Evolutionary conservation across 2,888 invertebrate species (phyloP), one percentile per base, ranked within the genome.

Genomic region (Temnothorax unifasciatus): DNA sequence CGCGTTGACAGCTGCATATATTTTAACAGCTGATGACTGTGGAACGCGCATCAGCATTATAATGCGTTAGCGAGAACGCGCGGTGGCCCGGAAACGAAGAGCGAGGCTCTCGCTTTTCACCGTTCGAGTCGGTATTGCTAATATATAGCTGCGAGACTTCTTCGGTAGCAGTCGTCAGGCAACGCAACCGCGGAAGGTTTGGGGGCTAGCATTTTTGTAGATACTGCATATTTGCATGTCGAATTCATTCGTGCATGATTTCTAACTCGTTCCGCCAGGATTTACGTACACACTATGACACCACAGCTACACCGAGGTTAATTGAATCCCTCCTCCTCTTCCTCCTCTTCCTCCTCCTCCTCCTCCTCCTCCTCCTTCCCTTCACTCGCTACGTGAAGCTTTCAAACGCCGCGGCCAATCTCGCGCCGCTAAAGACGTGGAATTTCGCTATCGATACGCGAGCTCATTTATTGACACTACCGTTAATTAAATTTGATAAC

Each of bases 181-280:
- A 13, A 52, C 3, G 29, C 13, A 15, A 25, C 4, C 57, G 73
- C 34, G 47, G 3, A 3, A 29, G 29, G 4, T 18, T 34, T 9
- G 18, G 38, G 34, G 69, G 74, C 85, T 34, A 1, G 41, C 9
- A 11, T 13, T 77, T 82, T 63, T 64, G 71, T 34, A 41, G 41
- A 29, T 52, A 59, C 59, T 59, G 82, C 84, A 84, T 89, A 84
- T 89, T 88, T 86, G 66, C 86, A 75, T 63, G 86, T 25, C 74
- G 84, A 89, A 88, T 85, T 83, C 87, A 85, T 73, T 82, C 29
- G 75, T 83, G 89, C 88, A 79, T 84, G 82, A 82, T 88, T 88
- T 88, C 85, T 82, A 82, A 34, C 61, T 77, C 73, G 71, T 74
- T 68, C 57, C 83, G 54, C 13, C 52, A 41, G 63, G 50, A 61